These are phyloP conservation scores for Eilema griseolum DNA, from an alignment of 2,888 invertebrate genomes.

Conservation along the genomic window DNA sequence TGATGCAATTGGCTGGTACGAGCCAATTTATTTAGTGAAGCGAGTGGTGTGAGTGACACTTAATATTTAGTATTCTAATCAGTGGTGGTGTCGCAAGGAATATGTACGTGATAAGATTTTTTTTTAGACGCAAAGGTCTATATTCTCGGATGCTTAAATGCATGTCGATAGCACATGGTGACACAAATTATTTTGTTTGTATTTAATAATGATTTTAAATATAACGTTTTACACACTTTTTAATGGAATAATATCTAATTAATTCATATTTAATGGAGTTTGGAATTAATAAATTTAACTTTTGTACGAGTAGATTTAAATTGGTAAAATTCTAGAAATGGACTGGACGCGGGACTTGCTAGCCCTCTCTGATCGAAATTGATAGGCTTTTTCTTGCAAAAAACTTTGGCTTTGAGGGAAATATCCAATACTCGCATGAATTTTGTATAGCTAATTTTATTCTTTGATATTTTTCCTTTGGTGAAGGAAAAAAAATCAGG, in stretches of 20 bases:
- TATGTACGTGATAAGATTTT: constrained; percentile 42
- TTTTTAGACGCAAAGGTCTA: constrained; percentile 28
- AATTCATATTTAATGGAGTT: too few relatives aligned
- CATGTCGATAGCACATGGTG: constrained; percentile 8
- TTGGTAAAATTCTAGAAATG: too few relatives aligned
- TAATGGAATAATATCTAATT: too few relatives aligned
- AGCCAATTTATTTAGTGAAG: constrained; percentile 42
- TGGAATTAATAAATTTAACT: too few relatives aligned
- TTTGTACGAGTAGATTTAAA: too few relatives aligned
- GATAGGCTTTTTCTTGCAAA: too few relatives aligned
- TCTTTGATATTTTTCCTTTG: neutral
- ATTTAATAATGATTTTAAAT: too few relatives aligned
- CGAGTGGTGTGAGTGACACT: constrained; percentile 43
- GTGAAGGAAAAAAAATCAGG: neutral
- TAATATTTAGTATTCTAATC: constrained; percentile 51
- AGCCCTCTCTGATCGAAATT: too few relatives aligned
- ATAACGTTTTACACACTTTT: too few relatives aligned
- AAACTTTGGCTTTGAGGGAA: neutral
- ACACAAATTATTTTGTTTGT: neutral
- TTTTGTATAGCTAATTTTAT: neutral
- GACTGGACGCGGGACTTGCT: too few relatives aligned
- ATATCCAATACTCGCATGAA: neutral
- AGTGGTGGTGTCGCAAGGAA: constrained; percentile 25
- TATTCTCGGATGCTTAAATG: constrained; percentile 21
- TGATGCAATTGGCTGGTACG: constrained; percentile 47